Conservation (phyloP, 2,797 vertebrate species). For the Avahi laniger region DNA sequence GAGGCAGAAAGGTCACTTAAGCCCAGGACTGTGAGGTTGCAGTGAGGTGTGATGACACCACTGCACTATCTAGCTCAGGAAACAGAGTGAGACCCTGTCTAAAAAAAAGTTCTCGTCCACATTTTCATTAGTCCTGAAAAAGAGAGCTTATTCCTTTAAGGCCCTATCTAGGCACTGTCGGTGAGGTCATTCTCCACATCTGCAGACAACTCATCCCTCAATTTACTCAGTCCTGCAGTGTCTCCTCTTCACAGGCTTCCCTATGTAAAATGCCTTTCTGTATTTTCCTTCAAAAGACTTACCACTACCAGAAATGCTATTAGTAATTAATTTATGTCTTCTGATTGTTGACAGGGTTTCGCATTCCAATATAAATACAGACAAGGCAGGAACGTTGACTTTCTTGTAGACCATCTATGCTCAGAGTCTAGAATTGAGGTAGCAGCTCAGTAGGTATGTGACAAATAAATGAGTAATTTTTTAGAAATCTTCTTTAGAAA, state of each 20-base stretch:
- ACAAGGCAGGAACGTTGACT: neutral
- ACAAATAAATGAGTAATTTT: neutral
- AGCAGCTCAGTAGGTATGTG: neutral
- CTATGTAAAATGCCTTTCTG: neutral
- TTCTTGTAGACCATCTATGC: neutral
- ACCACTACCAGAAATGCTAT: neutral
- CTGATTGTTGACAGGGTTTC: neutral
- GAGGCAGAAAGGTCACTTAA: too few relatives aligned
- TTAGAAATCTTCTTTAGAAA: neutral
- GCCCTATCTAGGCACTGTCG: fast-evolving
- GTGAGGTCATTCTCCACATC: neutral
- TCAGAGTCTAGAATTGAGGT: neutral
- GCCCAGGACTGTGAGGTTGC: too few relatives aligned
- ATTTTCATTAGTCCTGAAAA: neutral
- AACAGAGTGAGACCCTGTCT: too few relatives aligned
- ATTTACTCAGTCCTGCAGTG: neutral
- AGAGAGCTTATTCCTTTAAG: too few relatives aligned
- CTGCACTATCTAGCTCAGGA: too few relatives aligned
- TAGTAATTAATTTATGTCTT: neutral
- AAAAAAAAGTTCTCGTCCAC: too few relatives aligned
- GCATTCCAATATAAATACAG: neutral
- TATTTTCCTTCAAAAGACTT: neutral
- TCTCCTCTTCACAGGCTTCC: neutral
- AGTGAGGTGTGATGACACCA: too few relatives aligned
- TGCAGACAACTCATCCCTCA: neutral